Base-by-base conservation (phyloP, 2,888 invertebrate genomes). In the Drosophila pegasa region DNA sequence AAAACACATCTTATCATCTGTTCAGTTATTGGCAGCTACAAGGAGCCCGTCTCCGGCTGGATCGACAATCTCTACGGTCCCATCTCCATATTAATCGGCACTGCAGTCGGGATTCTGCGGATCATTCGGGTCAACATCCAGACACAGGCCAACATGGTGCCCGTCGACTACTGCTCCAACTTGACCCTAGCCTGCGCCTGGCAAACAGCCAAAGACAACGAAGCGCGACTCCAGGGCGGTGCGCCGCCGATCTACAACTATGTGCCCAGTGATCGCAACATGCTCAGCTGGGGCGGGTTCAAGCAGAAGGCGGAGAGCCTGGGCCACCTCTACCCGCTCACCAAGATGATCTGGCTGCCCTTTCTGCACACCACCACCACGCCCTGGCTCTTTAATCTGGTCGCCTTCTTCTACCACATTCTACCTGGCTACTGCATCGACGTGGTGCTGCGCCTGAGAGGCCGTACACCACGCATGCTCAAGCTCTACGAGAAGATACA, bases 401-500 rank as follows among this genome's bases (percentile, higher is more conserved):
- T 94, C 65, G 91, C 93, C 65, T 93, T 94, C 75, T 90, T 95
- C 29, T 93, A 94, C 79, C 96, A 96, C 90, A 92, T 94, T 69
- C 78, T 95, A 58, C 95, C 95, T 1, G 95, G 95, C 1, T 93
- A 94, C 72, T 75, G 94, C 6, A 92, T 94, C 62, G 96, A 96
- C 85, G 65, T 93, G n/a, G 50, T 66, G 2, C 50, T 90, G 18
- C 54, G 81, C 2, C 7, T 90, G 20, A 61, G 54, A 2, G 90
- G 91, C 9, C 69, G 78, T 38, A 75, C 73, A 22, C 70, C 76
- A 0, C 69, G 68, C 2, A 94, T 97, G 94, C 92, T 96, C 74
- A 95, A 95, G 78, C 94, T 96, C 51, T 97, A 97, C 91, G 94
- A 93, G 68, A 97, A 96, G 90, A 94, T 98, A 50, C 95, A 97